phyloP scores from a whole-genome alignment of 2,113 vertebrate species.

The Corythaixoides concolor region DNA sequence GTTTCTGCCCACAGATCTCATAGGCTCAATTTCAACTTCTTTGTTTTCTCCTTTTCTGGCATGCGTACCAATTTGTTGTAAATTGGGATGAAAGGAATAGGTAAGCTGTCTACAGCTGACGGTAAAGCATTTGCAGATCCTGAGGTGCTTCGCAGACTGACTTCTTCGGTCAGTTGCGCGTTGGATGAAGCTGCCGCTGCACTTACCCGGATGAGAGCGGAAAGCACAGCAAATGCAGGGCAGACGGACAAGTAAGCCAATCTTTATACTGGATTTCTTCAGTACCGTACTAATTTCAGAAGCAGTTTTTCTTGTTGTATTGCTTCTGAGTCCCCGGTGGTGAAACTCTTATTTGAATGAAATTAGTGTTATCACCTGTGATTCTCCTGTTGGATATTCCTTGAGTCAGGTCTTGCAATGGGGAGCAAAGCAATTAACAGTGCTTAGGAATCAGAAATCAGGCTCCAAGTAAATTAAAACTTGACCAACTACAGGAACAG shows the following conservation, averaged over 20 bases:
- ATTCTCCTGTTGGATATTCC: not conserved
- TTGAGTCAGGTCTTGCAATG: not conserved
- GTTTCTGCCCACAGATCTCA: not conserved
- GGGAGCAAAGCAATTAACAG: not conserved
- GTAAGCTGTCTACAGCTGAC: constrained; percentile 98
- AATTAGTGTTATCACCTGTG: not conserved
- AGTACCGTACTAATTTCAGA: not conserved
- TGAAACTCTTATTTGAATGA: not conserved
- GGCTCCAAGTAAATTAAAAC: rapidly evolving
- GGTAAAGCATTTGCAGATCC: constrained; percentile 99
- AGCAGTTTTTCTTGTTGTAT: not conserved
- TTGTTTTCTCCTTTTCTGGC: constrained; percentile 33
- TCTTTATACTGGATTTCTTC: rapidly evolving
- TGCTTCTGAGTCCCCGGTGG: rapidly evolving
- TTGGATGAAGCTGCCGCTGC: constrained; percentile 98
- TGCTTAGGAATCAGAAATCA: not conserved
- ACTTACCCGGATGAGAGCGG: constrained; percentile 97
- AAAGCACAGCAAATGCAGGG: constrained; percentile 94
- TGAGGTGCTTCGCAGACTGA: constrained; percentile 96
- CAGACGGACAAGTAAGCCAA: constrained; percentile 97
- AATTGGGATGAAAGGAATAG: constrained; percentile 84
- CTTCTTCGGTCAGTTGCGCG: constrained; percentile 97
- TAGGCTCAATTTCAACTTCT: not conserved
- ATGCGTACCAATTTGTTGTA: not conserved
- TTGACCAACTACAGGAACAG: not conserved